phyloP scores from a whole-genome alignment of 1,140 invertebrate genomes.

The Varroa destructor region DNA sequence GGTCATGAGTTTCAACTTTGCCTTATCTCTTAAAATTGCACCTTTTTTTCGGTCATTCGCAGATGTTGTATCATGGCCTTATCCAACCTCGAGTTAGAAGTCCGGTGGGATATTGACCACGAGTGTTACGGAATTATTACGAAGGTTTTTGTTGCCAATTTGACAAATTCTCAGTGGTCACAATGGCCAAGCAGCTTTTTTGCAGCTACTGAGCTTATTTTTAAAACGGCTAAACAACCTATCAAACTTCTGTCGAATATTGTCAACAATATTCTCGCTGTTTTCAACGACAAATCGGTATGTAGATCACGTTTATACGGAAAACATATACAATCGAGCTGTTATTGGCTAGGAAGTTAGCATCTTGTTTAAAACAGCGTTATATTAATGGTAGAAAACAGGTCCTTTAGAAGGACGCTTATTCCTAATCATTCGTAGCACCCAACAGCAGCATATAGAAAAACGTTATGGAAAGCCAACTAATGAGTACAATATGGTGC shows the following conservation, averaged over 20 bases:
- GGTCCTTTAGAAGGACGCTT: no score
- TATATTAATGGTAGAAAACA: no score
- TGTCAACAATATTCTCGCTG: background rate
- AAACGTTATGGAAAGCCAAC: no score
- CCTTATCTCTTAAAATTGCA: background rate
- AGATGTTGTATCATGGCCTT: conserved; percentile 22
- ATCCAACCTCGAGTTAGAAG: conserved; percentile 5
- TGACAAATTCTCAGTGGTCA: background rate
- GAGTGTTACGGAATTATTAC: conserved; percentile 8
- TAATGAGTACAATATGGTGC: no score
- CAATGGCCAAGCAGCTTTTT: conserved; percentile 2
- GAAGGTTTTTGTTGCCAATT: background rate
- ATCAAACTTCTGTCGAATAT: conserved; percentile 2
- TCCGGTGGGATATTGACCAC: conserved; percentile 18
- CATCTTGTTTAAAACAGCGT: no score
- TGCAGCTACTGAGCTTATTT: background rate
- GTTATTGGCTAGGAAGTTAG: no score
- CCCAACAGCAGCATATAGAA: no score
- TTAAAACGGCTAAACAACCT: background rate
- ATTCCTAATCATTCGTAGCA: no score
- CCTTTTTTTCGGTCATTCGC: background rate
- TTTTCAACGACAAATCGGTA: no score
- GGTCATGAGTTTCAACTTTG: background rate
- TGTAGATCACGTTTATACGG: no score
- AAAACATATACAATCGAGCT: no score